Conservation (phyloP, 2,888 invertebrate species). For the Lithophane leautieri region DNA sequence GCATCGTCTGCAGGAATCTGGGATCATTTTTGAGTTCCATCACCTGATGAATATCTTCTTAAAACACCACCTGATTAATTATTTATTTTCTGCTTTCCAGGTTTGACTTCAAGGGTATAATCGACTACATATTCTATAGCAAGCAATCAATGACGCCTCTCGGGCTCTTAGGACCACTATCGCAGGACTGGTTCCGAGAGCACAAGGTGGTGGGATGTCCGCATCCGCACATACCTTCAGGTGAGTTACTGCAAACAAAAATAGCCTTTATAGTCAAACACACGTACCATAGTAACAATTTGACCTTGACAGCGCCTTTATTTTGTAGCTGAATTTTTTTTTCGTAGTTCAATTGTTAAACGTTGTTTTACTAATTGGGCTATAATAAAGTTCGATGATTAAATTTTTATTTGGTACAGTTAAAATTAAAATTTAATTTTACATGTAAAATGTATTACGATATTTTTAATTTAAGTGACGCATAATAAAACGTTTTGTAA, state of each 20-base stretch:
- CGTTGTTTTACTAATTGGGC: neutral
- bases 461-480: neutral
- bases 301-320: neutral
- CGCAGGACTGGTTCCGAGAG: conserved; percentile 97
- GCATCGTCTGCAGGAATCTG: neutral
- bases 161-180: conserved; percentile 98
- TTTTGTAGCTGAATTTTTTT: neutral
- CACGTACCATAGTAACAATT: neutral
- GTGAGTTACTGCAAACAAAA: conserved; percentile 76
- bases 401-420: neutral
- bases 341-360: neutral
- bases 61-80: neutral
- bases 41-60: neutral
- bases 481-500: neutral
- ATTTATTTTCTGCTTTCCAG: conserved; percentile 88
- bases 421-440: neutral
- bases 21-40: too few species aligned
- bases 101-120: conserved; percentile 99
- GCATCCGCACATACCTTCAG: conserved; percentile 98
- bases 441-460: neutral
- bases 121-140: conserved; percentile 99
- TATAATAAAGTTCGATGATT: neutral
- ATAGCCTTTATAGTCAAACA: neutral
- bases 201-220: conserved; percentile 99
- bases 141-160: conserved; percentile 98